Percentiles rank a stretch among this genome's conserved stretches.
Conservation (phyloP, 1,140 invertebrate species). For the Callitettix versicolor region DNA sequence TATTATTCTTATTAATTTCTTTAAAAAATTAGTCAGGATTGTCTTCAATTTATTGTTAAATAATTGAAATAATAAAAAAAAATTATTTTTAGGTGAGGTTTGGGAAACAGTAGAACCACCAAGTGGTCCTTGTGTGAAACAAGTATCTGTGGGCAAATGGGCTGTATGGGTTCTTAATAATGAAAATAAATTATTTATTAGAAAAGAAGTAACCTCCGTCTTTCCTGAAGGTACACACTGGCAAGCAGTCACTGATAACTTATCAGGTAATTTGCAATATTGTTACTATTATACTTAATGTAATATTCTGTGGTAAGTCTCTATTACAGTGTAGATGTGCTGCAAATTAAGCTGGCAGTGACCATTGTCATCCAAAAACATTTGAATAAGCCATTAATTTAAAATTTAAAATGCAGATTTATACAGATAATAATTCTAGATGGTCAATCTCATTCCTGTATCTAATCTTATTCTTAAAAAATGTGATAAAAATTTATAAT, state of each 20-base stretch:
- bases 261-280: slow-evolving; percentile 29
- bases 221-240: slow-evolving; percentile 66
- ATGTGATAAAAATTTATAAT: not conserved
- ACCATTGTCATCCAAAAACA: not conserved
- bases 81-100: slow-evolving; percentile 35
- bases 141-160: slow-evolving; percentile 57
- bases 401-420: not conserved
- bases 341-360: not conserved
- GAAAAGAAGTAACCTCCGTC: slow-evolving; percentile 49
- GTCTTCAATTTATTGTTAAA: not conserved
- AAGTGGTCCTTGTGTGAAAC: slow-evolving; percentile 54
- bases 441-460: not conserved
- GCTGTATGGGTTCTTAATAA: slow-evolving; percentile 61
- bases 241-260: slow-evolving; percentile 47
- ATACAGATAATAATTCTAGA: not conserved
- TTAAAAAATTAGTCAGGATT: not conserved
- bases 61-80: too few relatives aligned
- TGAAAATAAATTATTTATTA: slow-evolving; percentile 48
- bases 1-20: not conserved
- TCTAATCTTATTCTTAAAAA: not conserved
- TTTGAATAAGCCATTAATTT: not conserved
- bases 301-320: not conserved
- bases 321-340: not conserved
- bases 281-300: not conserved
- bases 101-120: slow-evolving; percentile 55